Base-by-base conservation (phyloP, 2,113 vertebrate genomes). In the Emydocephalus ijimae region DNA sequence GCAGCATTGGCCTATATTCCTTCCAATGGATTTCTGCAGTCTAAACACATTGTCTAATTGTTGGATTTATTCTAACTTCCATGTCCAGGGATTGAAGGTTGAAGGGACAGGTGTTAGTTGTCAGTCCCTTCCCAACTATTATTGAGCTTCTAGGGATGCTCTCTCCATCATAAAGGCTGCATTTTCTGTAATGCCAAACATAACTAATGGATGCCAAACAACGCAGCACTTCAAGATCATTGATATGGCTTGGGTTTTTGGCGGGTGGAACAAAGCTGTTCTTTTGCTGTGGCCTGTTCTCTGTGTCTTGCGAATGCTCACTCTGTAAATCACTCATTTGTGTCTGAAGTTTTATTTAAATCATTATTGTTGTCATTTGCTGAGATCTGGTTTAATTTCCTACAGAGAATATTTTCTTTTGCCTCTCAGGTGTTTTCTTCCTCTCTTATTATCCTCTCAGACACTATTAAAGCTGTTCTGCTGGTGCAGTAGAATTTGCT, bases 131-230 rank as follows among this genome's bases (percentile, higher is more conserved):
- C 91, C 74, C 92, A 95, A 95, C 97, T 97, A 97, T 97, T 96
- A 93, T 89, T 92, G 86, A 21, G 9, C 34, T 96, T 89, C 95
- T 96, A 97, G 95, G 0, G 91, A 96, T 95, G 94, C 92, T 96
- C 96, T 90, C 94, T 95, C 92, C 93, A 94, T 96, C 96, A 95
- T 96, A 95, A 50, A 0, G 12, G 74, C 92, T 95, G 57, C 43
- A 3, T 93, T 95, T 96, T 92, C 94, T 94, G 92, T 94, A 96
- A 96, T 93, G 94, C 96, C 88, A 94, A 96, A 96, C 95, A 96
- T 96, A 96, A 97, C 96, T 97, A 97, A 97, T 96, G 96, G 96
- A 96, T 97, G 96, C 94, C 95, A 96, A 96, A 94, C 93, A 95
- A 97, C 96, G 95, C 96, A 95, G 95, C 1, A 4, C 96, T 96